Percentiles rank a stretch among this genome's conserved stretches.
Evolutionary conservation across 1,140 invertebrate species (phyloP).

Genomic region (Nephila pilipes): DNA sequence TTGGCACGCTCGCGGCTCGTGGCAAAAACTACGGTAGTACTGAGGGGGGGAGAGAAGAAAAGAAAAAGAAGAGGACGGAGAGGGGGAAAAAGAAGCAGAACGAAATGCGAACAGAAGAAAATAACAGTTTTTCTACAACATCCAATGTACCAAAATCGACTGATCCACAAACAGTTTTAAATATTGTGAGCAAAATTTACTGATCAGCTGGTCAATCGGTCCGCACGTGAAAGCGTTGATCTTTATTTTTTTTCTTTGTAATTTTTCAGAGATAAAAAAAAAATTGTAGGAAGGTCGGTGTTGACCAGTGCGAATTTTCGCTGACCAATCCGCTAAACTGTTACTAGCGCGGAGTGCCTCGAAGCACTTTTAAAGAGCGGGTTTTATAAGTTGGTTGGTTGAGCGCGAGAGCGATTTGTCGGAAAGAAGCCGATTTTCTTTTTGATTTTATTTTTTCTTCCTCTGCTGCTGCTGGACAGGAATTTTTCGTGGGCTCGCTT

Average conservation of each 20-base stretch:
- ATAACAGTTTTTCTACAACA: background rate
- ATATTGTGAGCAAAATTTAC: background rate
- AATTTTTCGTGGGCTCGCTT: background rate
- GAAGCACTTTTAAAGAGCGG: constrained; percentile 49
- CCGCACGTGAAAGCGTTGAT: constrained; percentile 18
- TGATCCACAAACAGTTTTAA: background rate
- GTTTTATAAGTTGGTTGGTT: constrained; percentile 60
- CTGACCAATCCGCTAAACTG: constrained; percentile 69
- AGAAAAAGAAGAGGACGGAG: constrained; percentile 1
- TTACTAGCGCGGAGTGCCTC: constrained; percentile 43
- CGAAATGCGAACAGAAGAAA: background rate
- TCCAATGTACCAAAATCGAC: background rate
- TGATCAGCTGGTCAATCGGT: constrained; percentile 20
- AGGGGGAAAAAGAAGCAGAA: constrained; percentile 17
- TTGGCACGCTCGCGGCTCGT: constrained; percentile 65
- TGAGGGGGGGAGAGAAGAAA: background rate
- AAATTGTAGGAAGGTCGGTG: background rate
- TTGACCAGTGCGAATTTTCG: constrained; percentile 40
- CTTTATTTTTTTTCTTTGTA: background rate
- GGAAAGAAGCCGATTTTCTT: constrained; percentile 1
- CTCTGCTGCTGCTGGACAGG: background rate
- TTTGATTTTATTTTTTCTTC: constrained; percentile 32
- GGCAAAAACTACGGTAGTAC: constrained; percentile 66
- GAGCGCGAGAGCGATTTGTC: constrained; percentile 43
- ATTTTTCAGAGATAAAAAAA: background rate